Evolutionary conservation across 2,888 invertebrate genomes (phyloP).

Genomic region (Ischnus inquisitorius): DNA sequence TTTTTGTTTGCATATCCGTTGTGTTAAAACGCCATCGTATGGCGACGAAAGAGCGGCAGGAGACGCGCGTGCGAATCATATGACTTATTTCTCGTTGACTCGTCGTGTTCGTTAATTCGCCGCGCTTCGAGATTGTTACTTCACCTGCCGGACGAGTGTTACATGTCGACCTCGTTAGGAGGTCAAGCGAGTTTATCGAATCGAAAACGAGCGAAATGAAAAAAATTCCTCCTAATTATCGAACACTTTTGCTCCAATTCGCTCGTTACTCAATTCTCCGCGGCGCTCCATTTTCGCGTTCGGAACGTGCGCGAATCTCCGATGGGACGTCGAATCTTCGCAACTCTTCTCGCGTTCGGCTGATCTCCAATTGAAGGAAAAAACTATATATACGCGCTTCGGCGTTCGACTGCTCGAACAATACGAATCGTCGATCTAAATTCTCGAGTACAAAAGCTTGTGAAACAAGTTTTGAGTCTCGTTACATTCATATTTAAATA

Average conservation of each 20-base stretch:
- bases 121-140: slow-evolving; percentile 44
- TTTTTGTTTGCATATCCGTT: slow-evolving; percentile 18
- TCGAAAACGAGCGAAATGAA: not conserved
- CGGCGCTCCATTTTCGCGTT: slow-evolving; percentile 3
- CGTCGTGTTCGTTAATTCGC: not conserved
- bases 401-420: not conserved
- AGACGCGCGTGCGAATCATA: slow-evolving; percentile 53
- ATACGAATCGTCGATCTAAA: not conserved
- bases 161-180: slow-evolving; percentile 68
- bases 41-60: slow-evolving; percentile 26
- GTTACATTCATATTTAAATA: slow-evolving; percentile 62
- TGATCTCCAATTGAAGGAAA: slow-evolving; percentile 17
- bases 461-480: slow-evolving; percentile 21
- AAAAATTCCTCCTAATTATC: not conserved
- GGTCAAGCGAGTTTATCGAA: slow-evolving; percentile 62
- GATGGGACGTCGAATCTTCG: not conserved
- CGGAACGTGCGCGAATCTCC: slow-evolving; percentile 2
- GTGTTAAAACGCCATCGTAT: slow-evolving; percentile 26
- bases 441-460: slow-evolving; percentile 7
- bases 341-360: not conserved
- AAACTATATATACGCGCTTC: not conserved
- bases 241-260: slow-evolving; percentile 11
- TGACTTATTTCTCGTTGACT: slow-evolving; percentile 10
- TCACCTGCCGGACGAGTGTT: slow-evolving; percentile 46
- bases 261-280: not conserved